Evolutionary conservation across 2,797 vertebrate genomes (phyloP), one percentile per base, ranked within the genome.

Genomic region (Gobionotothen gibberifrons): DNA sequence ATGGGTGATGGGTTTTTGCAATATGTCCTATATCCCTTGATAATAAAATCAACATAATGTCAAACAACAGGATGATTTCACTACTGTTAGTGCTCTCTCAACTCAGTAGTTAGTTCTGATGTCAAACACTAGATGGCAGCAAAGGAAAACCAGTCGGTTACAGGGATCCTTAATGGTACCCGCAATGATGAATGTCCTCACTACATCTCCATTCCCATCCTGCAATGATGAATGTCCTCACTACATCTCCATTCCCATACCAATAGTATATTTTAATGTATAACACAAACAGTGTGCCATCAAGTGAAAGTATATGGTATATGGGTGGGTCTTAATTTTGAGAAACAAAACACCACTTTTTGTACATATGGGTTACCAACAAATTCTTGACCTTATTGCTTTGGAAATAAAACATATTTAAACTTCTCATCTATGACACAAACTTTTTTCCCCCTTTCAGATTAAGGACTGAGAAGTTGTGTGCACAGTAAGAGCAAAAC

Each of bases 71-170:
- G 4, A 60, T 21, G 3, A 29, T 48, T 6, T 47, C 14, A 57
- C 3, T 49, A 17, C 51, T 26, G 4, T 14, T 5, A 36, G 26
- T 14, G 5, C 0, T 63, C 12, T 43, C 10, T 54, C 3, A 36
- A 32, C 6, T 1, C 6, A 54, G 15, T 42, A 26, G 26, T 61
- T 11, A 48, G 7, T 54, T 54, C 40, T 65, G 3, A 48, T 43
- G 6, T 26, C 14, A 68, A 78, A 75, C 86, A 82, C 70, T 78
- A 86, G 89, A 81, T 86, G 83, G 87, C 83, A 87, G 85, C 67
- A 86, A 70, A 89, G 46, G 10, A 54, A 76, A 85, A 70, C 32
- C 67, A 13, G 43, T 29, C 3, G 13, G 16, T 7, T 5, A 17
- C 8, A 43, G 16, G 2, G 3, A 4, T 55, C 13, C 63, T 1